Percentiles rank a stretch among this genome's conserved stretches.
Conservation (phyloP, 2,888 invertebrate genomes). For the Agrotis exclamationis region DNA sequence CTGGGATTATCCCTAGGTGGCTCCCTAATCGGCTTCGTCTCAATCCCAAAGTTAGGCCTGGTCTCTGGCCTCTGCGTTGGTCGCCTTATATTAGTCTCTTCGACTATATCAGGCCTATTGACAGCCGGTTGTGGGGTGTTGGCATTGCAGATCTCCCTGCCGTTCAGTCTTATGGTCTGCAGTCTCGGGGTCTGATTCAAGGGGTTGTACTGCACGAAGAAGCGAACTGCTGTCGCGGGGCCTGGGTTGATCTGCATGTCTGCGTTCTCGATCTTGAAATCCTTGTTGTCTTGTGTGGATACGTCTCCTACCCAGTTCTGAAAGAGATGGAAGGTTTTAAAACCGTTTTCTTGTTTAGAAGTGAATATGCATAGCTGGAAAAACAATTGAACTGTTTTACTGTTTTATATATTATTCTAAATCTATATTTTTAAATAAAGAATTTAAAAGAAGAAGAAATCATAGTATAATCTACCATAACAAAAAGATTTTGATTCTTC, state of each 20-base stretch:
- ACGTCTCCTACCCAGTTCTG: conserved; percentile 92
- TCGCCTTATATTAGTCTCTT: conserved; percentile 7
- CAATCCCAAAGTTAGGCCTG: conserved; percentile 28
- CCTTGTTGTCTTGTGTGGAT: conserved; percentile 90
- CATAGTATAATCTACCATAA: too few species aligned
- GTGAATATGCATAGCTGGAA: too few species aligned
- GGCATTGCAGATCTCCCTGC: conserved; percentile 91
- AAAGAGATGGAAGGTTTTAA: conserved; percentile 26
- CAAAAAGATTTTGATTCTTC: too few species aligned
- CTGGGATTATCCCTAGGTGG: conserved; percentile 69
- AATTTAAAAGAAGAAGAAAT: too few species aligned
- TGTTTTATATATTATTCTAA: too few species aligned
- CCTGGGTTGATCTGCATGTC: conserved; percentile 91
- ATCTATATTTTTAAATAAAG: too few species aligned
- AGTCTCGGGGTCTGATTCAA: conserved; percentile 87
- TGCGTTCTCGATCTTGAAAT: conserved; percentile 91
- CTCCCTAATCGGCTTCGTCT: conserved; percentile 72
- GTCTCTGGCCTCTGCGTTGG: conserved; percentile 7
- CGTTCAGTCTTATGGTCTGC: conserved; percentile 89
- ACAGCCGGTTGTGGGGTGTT: conserved; percentile 76
- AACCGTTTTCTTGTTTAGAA: not conserved
- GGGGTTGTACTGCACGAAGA: conserved; percentile 92
- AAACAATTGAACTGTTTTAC: too few species aligned
- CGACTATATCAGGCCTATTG: conserved; percentile 64
- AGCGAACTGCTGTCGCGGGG: conserved; percentile 89